Evolutionary conservation across 2,113 vertebrate species (phyloP).

Genomic region (Vidua chalybeata): DNA sequence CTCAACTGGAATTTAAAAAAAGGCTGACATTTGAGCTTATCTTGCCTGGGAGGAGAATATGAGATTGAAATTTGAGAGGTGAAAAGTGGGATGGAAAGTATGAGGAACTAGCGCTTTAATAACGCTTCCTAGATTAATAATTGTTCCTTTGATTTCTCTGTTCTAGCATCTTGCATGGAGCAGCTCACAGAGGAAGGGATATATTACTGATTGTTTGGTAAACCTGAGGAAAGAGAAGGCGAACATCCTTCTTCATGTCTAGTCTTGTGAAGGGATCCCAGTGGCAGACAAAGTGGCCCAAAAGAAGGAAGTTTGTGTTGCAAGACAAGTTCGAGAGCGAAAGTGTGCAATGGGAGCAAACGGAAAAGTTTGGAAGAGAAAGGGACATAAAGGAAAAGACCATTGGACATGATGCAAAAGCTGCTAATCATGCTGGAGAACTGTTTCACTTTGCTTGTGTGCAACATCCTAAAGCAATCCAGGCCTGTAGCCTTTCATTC

Average conservation of each 20-base stretch:
- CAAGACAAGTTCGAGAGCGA: constrained; percentile 3
- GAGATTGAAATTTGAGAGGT: not conserved
- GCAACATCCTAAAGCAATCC: not conserved
- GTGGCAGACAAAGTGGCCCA: not conserved
- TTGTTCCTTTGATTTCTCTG: constrained; percentile 39
- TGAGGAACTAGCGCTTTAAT: not conserved
- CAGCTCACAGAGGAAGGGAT: not conserved
- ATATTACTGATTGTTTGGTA: not conserved
- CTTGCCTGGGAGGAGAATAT: not conserved
- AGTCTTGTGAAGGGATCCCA: constrained; percentile 19
- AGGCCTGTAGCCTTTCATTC: not conserved
- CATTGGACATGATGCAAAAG: not conserved
- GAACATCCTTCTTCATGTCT: not conserved
- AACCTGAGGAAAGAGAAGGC: not conserved
- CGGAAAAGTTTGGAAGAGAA: not conserved
- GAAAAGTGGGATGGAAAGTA: not conserved
- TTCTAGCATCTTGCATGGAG: constrained; percentile 26
- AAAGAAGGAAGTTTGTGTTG: not conserved
- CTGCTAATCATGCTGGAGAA: not conserved
- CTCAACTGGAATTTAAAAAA: not conserved
- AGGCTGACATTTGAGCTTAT: not conserved
- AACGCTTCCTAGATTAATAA: not conserved
- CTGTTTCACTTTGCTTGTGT: not conserved
- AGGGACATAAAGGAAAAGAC: not conserved
- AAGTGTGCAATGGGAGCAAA: not conserved